Evolutionary conservation across 2,888 invertebrate genomes (phyloP), one percentile per base, ranked within the genome.

Genomic region (Malthinus flaveolus): DNA sequence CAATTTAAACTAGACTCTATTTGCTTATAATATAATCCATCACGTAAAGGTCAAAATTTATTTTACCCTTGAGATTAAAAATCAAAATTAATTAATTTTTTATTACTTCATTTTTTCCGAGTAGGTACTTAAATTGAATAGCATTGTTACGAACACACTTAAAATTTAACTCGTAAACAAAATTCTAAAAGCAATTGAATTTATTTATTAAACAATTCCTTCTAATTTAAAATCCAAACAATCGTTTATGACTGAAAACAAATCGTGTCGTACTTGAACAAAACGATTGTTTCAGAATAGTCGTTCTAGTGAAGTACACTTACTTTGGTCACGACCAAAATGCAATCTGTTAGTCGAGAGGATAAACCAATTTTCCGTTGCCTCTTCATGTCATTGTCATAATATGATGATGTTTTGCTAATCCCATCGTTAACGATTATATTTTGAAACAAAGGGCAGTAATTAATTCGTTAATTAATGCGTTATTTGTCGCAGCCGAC

Each of bases 351-450:
- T 61, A 69, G 64, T 70, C 65, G 66, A 74, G 73, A 67, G 73
- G 72, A 72, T 71, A 72, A 73, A 73, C 73, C 73, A 74, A 74
- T 74, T 74, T 74, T 68, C 69, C 69, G 67, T 62, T 66, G 69
- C 69, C 68, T 65, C 74, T 74, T 67, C 66, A 72, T 69, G 75
- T 75, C 76, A 69, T 67, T 62, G 68, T 66, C 74, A 76, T 62
- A 65, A 64, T 66, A 63, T 65, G 71, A 69, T 65, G 70, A 71
- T 67, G 70, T 69, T 71, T 71, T 69, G 68, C 68, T 66, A 71
- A 69, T 70, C 66, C 68, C 66, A 68, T 68, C 68, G 68, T 69
- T 66, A 63, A 55, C 53, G 53, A 52, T 60, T 56, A 48, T 52
- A 36, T 51, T 23, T 13, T 33, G 39, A 39, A 63, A 65, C 65